Base-by-base conservation (phyloP, 2,888 invertebrate genomes). In the Molorchus minor region DNA sequence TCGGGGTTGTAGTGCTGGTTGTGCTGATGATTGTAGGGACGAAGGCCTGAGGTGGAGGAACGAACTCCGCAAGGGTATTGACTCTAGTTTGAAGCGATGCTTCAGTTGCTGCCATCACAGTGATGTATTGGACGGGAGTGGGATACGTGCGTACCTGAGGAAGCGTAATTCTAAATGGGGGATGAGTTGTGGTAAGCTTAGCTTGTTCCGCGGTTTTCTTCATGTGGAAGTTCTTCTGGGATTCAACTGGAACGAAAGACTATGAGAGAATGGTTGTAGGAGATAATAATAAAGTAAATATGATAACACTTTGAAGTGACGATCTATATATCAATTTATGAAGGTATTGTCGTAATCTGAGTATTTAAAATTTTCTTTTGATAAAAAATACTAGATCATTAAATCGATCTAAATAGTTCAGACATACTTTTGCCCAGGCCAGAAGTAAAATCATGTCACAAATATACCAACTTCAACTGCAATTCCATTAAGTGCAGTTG, bases 211-310 rank as follows among this genome's bases (percentile, higher is more conserved):
- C 82, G 58, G 82, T 79, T 64, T 82, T 84, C 71, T 83, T 84
- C 77, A 87, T 84, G 77, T 94, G 94, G 79, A 91, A 94, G 81
- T 94, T 93, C 78, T 92, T 92, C 81, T 94, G 94, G 10, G 93
- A 90, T 81, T 94, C 93, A 76, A 93, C 94, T 94, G 82, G 10
- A 85, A 84, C 25, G 8, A 25, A n/a, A 19, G 16, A 20, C n/a
- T n/a, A 19, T 16, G 38, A 15, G 12, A 15, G 13, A 38, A 7
- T 4, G 13, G 7, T 45, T 20, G 30, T 7, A 13, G n/a, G n/a
- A n/a, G n/a, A n/a, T n/a, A n/a, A n/a, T n/a, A n/a, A n/a, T n/a
- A n/a, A n/a, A n/a, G n/a, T n/a, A n/a, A n/a, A n/a, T n/a, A n/a
- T n/a, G n/a, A n/a, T n/a, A n/a, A n/a, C n/a, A n/a, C n/a, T n/a